phyloP scores from a whole-genome alignment of 2,113 vertebrate species.

The Stictonetta naevosa region DNA sequence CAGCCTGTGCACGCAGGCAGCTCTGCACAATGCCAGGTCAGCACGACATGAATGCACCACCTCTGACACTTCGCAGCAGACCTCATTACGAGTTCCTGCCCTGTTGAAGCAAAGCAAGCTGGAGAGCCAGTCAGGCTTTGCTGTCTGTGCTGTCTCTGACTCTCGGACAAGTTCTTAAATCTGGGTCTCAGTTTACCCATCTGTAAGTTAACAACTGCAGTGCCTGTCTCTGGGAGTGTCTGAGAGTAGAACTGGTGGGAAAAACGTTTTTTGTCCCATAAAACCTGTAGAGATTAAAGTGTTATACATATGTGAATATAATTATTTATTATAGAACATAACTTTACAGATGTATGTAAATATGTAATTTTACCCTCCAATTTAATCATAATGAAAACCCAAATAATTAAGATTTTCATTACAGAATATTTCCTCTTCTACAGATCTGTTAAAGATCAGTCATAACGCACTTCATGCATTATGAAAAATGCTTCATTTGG shows the following conservation, averaged over 20 bases:
- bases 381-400: neutral
- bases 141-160: neutral
- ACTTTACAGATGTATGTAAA: neutral
- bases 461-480: neutral
- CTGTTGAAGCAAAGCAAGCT: neutral
- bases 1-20: neutral
- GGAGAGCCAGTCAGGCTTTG: neutral
- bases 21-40: neutral
- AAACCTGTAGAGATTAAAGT: neutral
- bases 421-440: neutral
- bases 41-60: rapidly evolving
- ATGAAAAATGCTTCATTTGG: neutral
- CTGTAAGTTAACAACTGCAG: neutral
- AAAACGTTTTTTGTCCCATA: neutral
- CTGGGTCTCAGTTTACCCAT: neutral
- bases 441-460: neutral
- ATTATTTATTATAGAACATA: neutral
- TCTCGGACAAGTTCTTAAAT: neutral
- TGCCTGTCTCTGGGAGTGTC: neutral
- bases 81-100: neutral
- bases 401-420: neutral
- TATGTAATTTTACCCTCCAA: neutral
- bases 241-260: neutral
- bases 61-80: neutral
- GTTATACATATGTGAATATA: neutral